Evolutionary conservation across 2,888 invertebrate genomes (phyloP).

Genomic region (Polydrusus cervinus): DNA sequence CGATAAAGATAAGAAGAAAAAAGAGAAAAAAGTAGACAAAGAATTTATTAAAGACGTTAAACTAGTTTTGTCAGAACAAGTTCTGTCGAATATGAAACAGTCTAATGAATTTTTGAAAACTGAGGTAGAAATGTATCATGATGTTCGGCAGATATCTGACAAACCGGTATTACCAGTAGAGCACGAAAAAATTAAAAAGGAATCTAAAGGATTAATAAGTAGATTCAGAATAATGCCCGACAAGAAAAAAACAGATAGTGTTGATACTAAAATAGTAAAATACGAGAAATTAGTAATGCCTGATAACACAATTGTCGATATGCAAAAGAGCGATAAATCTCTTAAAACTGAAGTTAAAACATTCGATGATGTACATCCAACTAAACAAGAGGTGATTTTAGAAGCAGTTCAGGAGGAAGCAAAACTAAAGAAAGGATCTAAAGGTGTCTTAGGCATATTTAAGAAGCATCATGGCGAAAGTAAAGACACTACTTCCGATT

Average conservation of each 20-base stretch:
- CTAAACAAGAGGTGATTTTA: background rate
- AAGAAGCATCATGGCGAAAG: constrained; percentile 34
- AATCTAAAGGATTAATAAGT: constrained; percentile 42
- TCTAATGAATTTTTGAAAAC: constrained; percentile 59
- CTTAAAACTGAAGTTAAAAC: constrained; percentile 55
- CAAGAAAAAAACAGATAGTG: constrained; percentile 19
- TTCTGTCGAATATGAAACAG: constrained; percentile 61
- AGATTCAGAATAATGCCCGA: constrained; percentile 34
- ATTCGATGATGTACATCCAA: constrained; percentile 56
- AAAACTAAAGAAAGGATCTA: constrained; percentile 38
- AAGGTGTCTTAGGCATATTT: constrained; percentile 42
- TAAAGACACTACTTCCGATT: background rate
- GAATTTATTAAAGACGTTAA: constrained; percentile 53
- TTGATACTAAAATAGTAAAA: constrained; percentile 16
- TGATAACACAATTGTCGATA: constrained; percentile 38
- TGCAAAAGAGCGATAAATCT: constrained; percentile 50
- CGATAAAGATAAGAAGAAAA: constrained; percentile 45
- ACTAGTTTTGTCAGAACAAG: constrained; percentile 60
- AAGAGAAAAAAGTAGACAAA: constrained; percentile 43
- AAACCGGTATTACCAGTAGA: constrained; percentile 1
- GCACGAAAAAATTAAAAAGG: constrained; percentile 35
- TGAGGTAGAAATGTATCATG: constrained; percentile 58
- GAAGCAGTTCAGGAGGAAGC: constrained; percentile 14
- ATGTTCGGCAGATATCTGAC: constrained; percentile 49
- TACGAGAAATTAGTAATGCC: constrained; percentile 26